Evolutionary conservation across 1,140 invertebrate species (phyloP).

Genomic region (Zaprionus kolodkinae): DNA sequence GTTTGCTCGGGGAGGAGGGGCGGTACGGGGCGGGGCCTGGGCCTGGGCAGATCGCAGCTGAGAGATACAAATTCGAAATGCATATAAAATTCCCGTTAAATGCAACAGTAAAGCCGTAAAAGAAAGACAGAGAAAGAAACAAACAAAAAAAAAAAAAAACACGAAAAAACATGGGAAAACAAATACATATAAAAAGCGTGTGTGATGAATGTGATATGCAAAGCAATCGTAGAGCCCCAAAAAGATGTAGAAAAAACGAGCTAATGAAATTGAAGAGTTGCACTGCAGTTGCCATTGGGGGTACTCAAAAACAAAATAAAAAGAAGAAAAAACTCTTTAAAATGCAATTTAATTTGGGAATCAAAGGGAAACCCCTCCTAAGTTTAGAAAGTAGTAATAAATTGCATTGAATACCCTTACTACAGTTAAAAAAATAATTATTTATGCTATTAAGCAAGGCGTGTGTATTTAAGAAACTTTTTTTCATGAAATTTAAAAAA

Average conservation of each 20-base stretch:
- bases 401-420: not conserved
- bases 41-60: not conserved
- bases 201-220: slow-evolving; percentile 35
- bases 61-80: slow-evolving; percentile 19
- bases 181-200: slow-evolving; percentile 17
- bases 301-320: not conserved
- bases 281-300: slow-evolving; percentile 23
- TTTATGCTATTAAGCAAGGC: no score
- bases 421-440: not conserved
- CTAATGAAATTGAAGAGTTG: slow-evolving; percentile 9
- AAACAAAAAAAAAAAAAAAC: slow-evolving; percentile 5
- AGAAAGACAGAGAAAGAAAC: slow-evolving; percentile 4
- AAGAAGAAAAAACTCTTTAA: not conserved
- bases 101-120: slow-evolving; percentile 19
- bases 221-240: slow-evolving; percentile 1
- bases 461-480: no score
- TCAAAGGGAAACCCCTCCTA: no score
- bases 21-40: no score
- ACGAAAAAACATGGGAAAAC: slow-evolving; percentile 22
- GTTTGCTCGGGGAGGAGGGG: slow-evolving; percentile 41
- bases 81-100: slow-evolving; percentile 26
- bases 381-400: no score
- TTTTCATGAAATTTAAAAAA: no score
- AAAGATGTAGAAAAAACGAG: slow-evolving; percentile 1
- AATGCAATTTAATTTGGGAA: no score